Evolutionary conservation across 1,140 invertebrate genomes (phyloP).

Genomic region (Paracyclopina nana): DNA sequence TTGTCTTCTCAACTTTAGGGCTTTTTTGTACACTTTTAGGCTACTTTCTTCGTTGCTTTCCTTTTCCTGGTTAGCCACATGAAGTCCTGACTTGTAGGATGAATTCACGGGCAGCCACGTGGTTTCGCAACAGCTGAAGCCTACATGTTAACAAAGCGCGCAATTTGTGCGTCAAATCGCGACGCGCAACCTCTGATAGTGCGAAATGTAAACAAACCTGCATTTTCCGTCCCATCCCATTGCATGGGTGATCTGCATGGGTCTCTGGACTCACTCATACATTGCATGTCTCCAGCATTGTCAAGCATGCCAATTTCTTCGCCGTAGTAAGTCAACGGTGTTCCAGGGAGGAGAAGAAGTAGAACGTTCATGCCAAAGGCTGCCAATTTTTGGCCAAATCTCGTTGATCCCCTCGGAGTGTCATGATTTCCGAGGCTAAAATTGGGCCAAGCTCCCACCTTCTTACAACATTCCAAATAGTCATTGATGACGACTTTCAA

Average conservation of each 20-base stretch:
- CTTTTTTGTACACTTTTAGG: too few relatives aligned
- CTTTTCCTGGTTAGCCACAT: too few relatives aligned
- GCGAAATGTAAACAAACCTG: too few relatives aligned
- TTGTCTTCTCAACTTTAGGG: too few relatives aligned
- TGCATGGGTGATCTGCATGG: constrained; percentile 48
- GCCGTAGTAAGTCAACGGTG: constrained; percentile 52
- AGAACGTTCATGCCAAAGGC: constrained; percentile 45
- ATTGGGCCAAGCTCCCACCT: constrained; percentile 14
- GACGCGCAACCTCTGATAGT: too few relatives aligned
- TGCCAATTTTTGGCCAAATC: constrained; percentile 35
- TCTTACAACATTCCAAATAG: not conserved
- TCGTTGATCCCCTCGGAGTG: constrained; percentile 32
- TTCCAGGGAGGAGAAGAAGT: constrained; percentile 43
- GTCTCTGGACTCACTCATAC: constrained; percentile 35
- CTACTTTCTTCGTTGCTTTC: too few relatives aligned
- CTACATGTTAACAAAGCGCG: too few relatives aligned
- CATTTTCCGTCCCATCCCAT: constrained; percentile 38
- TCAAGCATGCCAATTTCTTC: constrained; percentile 61
- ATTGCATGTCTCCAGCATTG: constrained; percentile 21
- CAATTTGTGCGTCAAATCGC: too few relatives aligned
- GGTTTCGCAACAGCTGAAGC: too few relatives aligned
- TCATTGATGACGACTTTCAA: not conserved
- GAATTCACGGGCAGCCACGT: too few relatives aligned
- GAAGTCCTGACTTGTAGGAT: too few relatives aligned
- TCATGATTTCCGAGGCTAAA: constrained; percentile 46